Evolutionary conservation across 2,113 vertebrate genomes (phyloP).

Genomic region (Eulemur macaco): DNA sequence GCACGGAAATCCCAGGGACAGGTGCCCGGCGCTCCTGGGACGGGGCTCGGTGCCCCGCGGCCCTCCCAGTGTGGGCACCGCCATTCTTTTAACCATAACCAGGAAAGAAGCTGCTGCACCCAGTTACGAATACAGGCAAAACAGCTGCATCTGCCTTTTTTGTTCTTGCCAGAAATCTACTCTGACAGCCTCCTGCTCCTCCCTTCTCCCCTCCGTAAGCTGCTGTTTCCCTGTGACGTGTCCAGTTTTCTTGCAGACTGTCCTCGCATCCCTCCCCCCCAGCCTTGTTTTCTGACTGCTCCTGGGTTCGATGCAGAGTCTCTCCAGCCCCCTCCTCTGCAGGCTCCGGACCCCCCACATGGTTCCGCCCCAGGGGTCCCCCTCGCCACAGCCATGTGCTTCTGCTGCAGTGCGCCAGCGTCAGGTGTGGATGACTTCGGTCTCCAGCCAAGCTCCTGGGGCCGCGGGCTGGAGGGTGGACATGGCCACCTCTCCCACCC

Average conservation of each 20-base stretch:
- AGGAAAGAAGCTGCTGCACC: neutral
- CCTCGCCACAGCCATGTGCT: accelerated
- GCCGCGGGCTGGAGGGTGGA: accelerated
- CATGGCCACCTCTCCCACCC: accelerated
- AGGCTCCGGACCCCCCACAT: neutral
- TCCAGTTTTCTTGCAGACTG: too few relatives aligned
- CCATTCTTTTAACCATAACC: neutral
- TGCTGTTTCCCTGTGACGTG: neutral
- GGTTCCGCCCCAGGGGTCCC: neutral
- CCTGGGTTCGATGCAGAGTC: neutral
- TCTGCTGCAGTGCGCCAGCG: too few relatives aligned
- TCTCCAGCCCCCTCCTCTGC: neutral
- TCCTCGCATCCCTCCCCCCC: neutral
- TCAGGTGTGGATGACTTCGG: too few relatives aligned
- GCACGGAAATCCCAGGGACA: neutral
- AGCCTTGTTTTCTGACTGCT: neutral
- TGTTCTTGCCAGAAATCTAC: neutral
- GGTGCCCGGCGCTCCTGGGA: neutral
- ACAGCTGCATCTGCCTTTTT: neutral
- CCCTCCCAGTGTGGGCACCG: neutral
- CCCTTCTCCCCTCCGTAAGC: neutral
- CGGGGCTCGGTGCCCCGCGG: neutral
- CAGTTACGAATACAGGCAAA: neutral
- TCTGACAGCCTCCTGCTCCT: neutral
- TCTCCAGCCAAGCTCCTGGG: neutral